Percentiles rank a stretch among this genome's conserved stretches.
Evolutionary conservation across 2,888 invertebrate species (phyloP).

Genomic region (Siphlonurus alternatus): DNA sequence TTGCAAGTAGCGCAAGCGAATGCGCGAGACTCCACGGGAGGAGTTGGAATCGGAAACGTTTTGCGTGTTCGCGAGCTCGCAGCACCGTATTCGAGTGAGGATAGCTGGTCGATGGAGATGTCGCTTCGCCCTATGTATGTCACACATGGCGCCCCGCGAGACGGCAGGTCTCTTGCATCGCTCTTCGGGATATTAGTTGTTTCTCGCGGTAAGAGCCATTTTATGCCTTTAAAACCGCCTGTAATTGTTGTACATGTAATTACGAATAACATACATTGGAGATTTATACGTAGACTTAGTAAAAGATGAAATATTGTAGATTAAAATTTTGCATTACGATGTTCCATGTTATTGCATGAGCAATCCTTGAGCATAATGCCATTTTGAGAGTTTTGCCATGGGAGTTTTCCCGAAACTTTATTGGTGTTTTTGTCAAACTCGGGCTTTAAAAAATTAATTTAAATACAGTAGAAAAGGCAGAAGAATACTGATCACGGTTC

Average conservation of each 20-base stretch:
- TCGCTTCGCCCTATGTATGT: slow-evolving; percentile 23
- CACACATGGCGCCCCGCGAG: slow-evolving; percentile 25
- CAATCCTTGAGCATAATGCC: neutral
- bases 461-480: too few species aligned
- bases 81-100: slow-evolving; percentile 17
- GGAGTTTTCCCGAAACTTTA: neutral
- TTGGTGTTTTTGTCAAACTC: neutral
- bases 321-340: neutral
- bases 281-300: neutral
- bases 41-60: slow-evolving; percentile 14
- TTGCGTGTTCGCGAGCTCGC: slow-evolving; percentile 12
- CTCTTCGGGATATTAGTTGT: slow-evolving; percentile 18
- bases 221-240: neutral
- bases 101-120: slow-evolving; percentile 22
- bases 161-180: slow-evolving; percentile 20
- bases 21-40: slow-evolving; percentile 12
- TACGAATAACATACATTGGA: neutral
- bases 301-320: neutral
- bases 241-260: neutral
- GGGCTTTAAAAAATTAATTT: too few species aligned
- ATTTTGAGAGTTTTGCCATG: neutral
- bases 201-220: slow-evolving; percentile 20
- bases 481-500: too few species aligned
- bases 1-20: neutral
- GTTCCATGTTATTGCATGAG: neutral